Conservation (phyloP, 2,888 invertebrate species). For the Dione juno region DNA sequence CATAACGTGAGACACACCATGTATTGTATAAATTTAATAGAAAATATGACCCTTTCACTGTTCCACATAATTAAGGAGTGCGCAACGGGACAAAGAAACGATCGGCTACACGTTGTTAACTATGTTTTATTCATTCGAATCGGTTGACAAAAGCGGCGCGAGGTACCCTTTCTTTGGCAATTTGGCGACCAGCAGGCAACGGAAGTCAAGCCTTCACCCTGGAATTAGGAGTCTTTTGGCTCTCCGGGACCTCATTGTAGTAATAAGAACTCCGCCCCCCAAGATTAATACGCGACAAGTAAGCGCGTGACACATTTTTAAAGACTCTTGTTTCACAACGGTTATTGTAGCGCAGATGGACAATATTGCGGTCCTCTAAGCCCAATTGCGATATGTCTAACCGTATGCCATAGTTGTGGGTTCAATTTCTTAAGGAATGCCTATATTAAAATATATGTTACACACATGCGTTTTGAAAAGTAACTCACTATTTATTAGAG, state of each 20-base stretch:
- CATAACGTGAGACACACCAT: slow-evolving; percentile 53
- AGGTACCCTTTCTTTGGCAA: slow-evolving; percentile 81
- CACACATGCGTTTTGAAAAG: too few species aligned
- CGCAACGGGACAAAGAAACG: slow-evolving; percentile 72
- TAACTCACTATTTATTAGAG: too few species aligned
- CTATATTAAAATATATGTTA: background rate
- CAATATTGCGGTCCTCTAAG: background rate
- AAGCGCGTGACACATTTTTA: slow-evolving; percentile 74
- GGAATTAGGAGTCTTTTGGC: slow-evolving; percentile 74
- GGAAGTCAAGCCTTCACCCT: slow-evolving; percentile 74
- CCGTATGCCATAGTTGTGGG: background rate
- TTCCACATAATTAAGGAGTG: slow-evolving; percentile 82
- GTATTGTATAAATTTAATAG: slow-evolving; percentile 79
- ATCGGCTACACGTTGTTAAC: slow-evolving; percentile 79
- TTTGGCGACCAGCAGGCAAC: slow-evolving; percentile 78
- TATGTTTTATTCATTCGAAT: slow-evolving; percentile 79
- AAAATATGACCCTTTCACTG: slow-evolving; percentile 83
- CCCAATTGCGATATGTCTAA: background rate
- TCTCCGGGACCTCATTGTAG: slow-evolving; percentile 73
- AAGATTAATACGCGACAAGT: slow-evolving; percentile 60
- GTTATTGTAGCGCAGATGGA: slow-evolving; percentile 28
- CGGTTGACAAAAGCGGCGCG: slow-evolving; percentile 77
- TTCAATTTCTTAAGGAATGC: background rate
- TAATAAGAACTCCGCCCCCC: slow-evolving; percentile 71
- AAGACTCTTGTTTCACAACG: slow-evolving; percentile 48